Conservation (phyloP, 2,113 vertebrate genomes). For the Ahaetulla prasina region DNA sequence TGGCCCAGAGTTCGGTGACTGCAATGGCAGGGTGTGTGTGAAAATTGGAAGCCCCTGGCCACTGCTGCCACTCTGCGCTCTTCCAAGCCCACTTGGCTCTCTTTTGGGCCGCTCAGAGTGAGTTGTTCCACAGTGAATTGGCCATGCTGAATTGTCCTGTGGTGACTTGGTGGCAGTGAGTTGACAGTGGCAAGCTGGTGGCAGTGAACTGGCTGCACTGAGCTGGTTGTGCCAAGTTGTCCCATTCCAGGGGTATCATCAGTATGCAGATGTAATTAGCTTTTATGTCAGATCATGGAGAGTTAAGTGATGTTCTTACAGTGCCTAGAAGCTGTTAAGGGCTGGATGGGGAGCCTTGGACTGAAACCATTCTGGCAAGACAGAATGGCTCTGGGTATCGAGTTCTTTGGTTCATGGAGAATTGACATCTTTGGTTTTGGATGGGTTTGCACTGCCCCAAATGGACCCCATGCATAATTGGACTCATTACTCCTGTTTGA, state of each 20-base stretch:
- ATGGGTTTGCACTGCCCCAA: not conserved
- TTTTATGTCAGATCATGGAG: not conserved
- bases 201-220: not conserved
- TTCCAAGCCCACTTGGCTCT: no score
- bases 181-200: no score
- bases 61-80: no score
- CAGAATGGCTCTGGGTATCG: not conserved
- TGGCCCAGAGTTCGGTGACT: no score
- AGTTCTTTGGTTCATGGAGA: not conserved
- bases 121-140: no score
- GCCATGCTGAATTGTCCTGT: no score
- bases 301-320: not conserved
- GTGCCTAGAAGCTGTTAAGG: not conserved
- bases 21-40: no score
- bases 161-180: no score
- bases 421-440: not conserved
- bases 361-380: not conserved
- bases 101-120: no score
- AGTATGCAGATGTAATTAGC: not conserved
- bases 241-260: not conserved
- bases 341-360: not conserved
- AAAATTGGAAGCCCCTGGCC: no score
- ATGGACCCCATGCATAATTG: not conserved
- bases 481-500: not conserved
- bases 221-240: not conserved